Conservation (phyloP, 2,888 invertebrate genomes). For the Phasia obesa region DNA sequence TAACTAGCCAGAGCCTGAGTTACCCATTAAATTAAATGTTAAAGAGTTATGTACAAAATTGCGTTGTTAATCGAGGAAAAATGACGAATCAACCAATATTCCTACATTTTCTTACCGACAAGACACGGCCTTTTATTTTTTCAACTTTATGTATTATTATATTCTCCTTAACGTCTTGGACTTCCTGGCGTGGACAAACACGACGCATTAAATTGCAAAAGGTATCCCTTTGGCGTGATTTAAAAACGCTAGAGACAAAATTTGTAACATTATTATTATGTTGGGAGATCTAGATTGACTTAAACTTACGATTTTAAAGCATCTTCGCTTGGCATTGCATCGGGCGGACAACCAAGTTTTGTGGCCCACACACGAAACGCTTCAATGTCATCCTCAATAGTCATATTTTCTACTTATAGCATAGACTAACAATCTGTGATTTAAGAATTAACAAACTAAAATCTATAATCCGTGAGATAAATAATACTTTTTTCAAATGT, state of each 20-base stretch:
- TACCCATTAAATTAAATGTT: too few relatives aligned
- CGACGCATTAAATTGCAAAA: slow-evolving; percentile 78
- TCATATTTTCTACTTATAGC: slow-evolving; percentile 63
- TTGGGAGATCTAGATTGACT: not conserved
- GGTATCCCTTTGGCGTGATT: slow-evolving; percentile 78
- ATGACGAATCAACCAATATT: too few relatives aligned
- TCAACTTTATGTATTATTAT: slow-evolving; percentile 78
- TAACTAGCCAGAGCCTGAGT: too few relatives aligned
- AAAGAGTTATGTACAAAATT: too few relatives aligned
- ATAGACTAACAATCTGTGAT: too few relatives aligned
- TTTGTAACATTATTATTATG: not conserved
- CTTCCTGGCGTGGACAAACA: slow-evolving; percentile 78
- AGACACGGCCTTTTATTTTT: slow-evolving; percentile 76
- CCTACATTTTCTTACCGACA: slow-evolving; percentile 73
- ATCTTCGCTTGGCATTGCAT: slow-evolving; percentile 77
- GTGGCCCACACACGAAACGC: slow-evolving; percentile 79
- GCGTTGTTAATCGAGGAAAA: too few relatives aligned
- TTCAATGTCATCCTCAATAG: slow-evolving; percentile 74
- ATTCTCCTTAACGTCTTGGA: slow-evolving; percentile 78
- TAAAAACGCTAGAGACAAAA: slow-evolving; percentile 78
- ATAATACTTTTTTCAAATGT: slow-evolving; percentile 6
- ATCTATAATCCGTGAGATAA: too few relatives aligned
- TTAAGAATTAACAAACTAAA: too few relatives aligned
- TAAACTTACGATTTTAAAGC: slow-evolving; percentile 79
- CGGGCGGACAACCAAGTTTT: slow-evolving; percentile 77